Base-by-base conservation (phyloP, 1,140 invertebrate genomes). In the Apis laboriosa region DNA sequence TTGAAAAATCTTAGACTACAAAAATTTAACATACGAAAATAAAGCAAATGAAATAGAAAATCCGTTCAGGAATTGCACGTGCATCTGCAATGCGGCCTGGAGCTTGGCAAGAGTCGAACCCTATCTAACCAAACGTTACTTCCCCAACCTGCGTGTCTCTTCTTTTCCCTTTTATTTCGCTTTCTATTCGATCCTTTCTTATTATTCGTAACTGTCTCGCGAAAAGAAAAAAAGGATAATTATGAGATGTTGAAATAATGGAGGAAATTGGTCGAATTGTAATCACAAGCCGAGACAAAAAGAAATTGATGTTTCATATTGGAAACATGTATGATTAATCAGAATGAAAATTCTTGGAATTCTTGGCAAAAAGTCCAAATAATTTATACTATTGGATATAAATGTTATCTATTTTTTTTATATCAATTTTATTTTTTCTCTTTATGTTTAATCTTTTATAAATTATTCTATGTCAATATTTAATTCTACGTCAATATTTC, bases 41-140 rank as follows among this genome's bases (percentile, higher is more conserved):
- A 80, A 79, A 90, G 72, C 83, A 84, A 76, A 83, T 86, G 85
- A 78, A 87, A 89, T 77, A 76, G 85, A 90, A 84, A 77, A 86
- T 72, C 76, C 64, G 76, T 86, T 67, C 21, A 75, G 80, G 85
- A 58, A 72, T 53, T 61, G 84, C 85, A 89, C 88, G 89, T 92
- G 90, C 87, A 89, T 90, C 91, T 86, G 91, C 91, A 92, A 90
- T 92, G 92, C 91, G 89, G 89, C 72, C 88, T 77, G 67, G 58
- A 86, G 71, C 84, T 90, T 88, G 89, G 87, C 88, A 90, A 89
- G 70, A 72, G 78, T 68, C 67, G 53, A 77, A 82, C 53, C 78
- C 61, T 68, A 51, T 73, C 61, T 72, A 75, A 76, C 73, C 80
- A 43, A 84, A 82, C 43, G 64, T 53, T 81, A 28, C 63, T 4